phyloP scores from a whole-genome alignment of 2,797 vertebrate genomes.

The Coregonus ussuriensis region DNA sequence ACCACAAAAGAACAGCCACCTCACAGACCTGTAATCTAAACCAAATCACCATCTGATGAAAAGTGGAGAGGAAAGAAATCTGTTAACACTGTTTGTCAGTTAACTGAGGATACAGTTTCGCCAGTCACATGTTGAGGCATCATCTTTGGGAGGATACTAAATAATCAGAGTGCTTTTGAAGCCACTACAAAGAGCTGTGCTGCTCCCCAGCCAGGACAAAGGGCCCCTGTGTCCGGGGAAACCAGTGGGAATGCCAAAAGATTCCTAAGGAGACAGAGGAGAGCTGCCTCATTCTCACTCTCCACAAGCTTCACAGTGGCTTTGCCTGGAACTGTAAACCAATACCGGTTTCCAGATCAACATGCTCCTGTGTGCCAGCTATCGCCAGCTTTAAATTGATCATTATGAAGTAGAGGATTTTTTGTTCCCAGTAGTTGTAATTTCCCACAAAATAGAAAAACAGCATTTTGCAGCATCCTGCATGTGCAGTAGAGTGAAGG shows the following conservation, averaged over 20 bases:
- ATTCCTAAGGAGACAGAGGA: constrained; percentile 54
- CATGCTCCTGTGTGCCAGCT: background rate
- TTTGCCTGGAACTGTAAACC: background rate
- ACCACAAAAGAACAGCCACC: constrained; percentile 7
- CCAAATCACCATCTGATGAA: background rate
- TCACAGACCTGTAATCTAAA: constrained; percentile 7
- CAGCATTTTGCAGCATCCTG: background rate
- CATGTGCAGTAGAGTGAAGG: background rate
- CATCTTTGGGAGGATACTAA: background rate
- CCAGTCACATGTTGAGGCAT: background rate
- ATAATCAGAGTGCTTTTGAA: background rate
- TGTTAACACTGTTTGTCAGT: too few species aligned
- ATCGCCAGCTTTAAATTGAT: background rate
- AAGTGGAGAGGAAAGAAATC: background rate
- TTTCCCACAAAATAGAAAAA: background rate
- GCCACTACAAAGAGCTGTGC: background rate
- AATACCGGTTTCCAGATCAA: background rate
- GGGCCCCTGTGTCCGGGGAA: constrained; percentile 47
- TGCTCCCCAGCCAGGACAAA: constrained; percentile 34
- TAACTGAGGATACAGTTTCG: background rate
- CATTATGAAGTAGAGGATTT: background rate
- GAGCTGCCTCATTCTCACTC: constrained; percentile 21
- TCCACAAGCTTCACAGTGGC: background rate
- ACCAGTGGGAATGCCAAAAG: constrained; percentile 51
- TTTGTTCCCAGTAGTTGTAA: background rate